Evolutionary conservation across 2,888 invertebrate genomes (phyloP).

Genomic region (Dicycla oo): DNA sequence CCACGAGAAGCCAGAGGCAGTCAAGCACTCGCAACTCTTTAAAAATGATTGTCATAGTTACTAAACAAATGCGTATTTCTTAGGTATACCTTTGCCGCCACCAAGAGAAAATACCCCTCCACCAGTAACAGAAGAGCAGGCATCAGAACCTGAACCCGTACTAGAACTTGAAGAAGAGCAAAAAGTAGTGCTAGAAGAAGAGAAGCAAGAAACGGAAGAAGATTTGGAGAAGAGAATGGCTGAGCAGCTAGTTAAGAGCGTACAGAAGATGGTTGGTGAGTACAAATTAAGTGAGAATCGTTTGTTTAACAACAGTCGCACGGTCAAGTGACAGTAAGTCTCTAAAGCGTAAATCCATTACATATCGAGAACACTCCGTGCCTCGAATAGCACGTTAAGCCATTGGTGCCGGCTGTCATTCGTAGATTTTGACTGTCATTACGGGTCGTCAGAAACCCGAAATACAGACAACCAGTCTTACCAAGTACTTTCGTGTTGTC

Average conservation of each 20-base stretch:
- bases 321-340: background rate
- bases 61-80: background rate
- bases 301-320: background rate
- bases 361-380: background rate
- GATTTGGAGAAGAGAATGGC: constrained; percentile 77
- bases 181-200: constrained; percentile 58
- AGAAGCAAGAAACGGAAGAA: constrained; percentile 67
- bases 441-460: too few relatives aligned
- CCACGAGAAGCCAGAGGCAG: background rate
- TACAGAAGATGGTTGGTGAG: constrained; percentile 86
- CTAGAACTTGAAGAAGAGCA: constrained; percentile 47
- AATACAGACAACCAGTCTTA: too few relatives aligned
- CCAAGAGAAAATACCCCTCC: constrained; percentile 58
- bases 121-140: constrained; percentile 47
- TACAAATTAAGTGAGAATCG: background rate
- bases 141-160: constrained; percentile 45
- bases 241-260: constrained; percentile 78
- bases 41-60: background rate
- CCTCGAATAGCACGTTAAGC: too few relatives aligned
- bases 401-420: background rate
- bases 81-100: constrained; percentile 78
- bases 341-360: background rate
- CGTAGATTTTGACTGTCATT: background rate
- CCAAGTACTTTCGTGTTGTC: background rate
- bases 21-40: background rate